phyloP scores from a whole-genome alignment of 1,140 invertebrate species.

The Bombus ignitus region DNA sequence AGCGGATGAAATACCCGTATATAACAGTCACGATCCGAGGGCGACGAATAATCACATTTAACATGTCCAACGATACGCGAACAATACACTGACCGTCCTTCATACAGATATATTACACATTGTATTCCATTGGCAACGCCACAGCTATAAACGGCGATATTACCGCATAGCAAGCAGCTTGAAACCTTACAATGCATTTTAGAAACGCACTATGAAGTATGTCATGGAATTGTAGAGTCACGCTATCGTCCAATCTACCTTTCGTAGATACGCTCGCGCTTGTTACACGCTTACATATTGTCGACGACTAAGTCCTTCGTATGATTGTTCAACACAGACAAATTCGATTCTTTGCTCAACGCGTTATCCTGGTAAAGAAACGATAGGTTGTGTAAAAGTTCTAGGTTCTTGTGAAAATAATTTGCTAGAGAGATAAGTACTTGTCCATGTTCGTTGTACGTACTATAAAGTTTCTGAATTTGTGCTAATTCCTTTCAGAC shows the following conservation, averaged over 20 bases:
- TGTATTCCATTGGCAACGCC: conserved; percentile 59
- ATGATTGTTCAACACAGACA: conserved; percentile 33
- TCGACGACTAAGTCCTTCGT: conserved; percentile 16
- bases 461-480: no score
- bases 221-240: conserved; percentile 51
- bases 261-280: conserved; percentile 5
- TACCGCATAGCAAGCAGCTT: conserved; percentile 43
- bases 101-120: conserved; percentile 60
- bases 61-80: conserved; percentile 48
- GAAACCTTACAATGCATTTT: conserved; percentile 46
- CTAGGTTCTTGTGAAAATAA: no score
- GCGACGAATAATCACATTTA: conserved; percentile 75
- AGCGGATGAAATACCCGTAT: conserved; percentile 32
- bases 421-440: no score
- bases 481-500: no score
- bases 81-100: conserved; percentile 35
- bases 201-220: conserved; percentile 44
- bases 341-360: not conserved
- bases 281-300: conserved; percentile 5
- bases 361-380: not conserved
- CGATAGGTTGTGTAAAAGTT: not conserved
- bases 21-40: conserved; percentile 48
- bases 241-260: conserved; percentile 49
- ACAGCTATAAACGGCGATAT: conserved; percentile 59
- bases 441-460: no score